Evolutionary conservation across 1,140 invertebrate genomes (phyloP).

Genomic region (Andricus grossulariae): DNA sequence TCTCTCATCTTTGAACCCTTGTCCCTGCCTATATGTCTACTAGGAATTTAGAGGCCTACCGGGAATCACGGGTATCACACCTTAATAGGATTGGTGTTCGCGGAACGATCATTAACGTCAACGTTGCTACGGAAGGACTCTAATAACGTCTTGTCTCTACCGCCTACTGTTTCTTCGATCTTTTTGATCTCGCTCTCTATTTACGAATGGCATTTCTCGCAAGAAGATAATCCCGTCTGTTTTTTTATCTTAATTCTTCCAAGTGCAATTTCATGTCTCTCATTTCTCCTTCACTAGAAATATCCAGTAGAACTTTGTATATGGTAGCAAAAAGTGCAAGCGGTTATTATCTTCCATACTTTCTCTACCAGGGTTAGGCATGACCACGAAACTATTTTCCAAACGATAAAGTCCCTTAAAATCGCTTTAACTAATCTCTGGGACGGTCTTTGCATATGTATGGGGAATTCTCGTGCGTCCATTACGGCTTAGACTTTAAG

Average conservation of each 20-base stretch:
- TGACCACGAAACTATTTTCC: slow-evolving; percentile 25
- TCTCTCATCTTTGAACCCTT: slow-evolving; percentile 46
- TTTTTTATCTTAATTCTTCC: slow-evolving; percentile 12
- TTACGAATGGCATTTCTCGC: slow-evolving; percentile 8
- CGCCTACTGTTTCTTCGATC: slow-evolving; percentile 1
- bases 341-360: neutral
- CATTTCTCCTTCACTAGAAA: neutral
- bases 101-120: slow-evolving; percentile 61
- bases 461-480: slow-evolving; percentile 48
- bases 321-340: neutral
- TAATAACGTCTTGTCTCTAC: neutral
- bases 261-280: slow-evolving; percentile 9
- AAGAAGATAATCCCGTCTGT: slow-evolving; percentile 31
- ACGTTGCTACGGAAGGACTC: slow-evolving; percentile 18
- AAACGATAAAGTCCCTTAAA: slow-evolving; percentile 32
- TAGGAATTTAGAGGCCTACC: slow-evolving; percentile 62
- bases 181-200: slow-evolving; percentile 13
- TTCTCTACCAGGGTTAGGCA: slow-evolving; percentile 6
- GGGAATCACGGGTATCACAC: slow-evolving; percentile 58
- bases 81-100: slow-evolving; percentile 64
- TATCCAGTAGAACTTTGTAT: too few species aligned
- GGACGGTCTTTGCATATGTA: slow-evolving; percentile 49
- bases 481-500: slow-evolving; percentile 54
- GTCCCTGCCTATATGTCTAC: slow-evolving; percentile 40
- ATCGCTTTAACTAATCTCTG: slow-evolving; percentile 41